Evolutionary conservation across 2,797 vertebrate species (phyloP).

Genomic region (Phrynocephalus forsythii): DNA sequence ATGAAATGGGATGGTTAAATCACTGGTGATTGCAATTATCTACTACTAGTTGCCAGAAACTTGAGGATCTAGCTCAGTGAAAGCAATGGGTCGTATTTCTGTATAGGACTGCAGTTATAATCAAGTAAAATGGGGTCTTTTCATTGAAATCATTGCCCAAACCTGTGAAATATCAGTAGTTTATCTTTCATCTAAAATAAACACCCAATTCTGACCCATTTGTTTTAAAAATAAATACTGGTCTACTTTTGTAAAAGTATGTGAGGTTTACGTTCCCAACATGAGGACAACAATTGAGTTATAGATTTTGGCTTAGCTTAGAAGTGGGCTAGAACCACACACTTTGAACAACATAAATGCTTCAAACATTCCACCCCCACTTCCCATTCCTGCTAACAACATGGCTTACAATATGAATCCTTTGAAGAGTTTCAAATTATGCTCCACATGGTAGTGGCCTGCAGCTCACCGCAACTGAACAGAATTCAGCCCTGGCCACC

Average conservation of each 20-base stretch:
- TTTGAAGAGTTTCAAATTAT: constrained; percentile 41
- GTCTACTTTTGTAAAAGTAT: constrained; percentile 61
- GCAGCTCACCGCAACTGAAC: constrained; percentile 2
- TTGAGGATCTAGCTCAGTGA: not conserved
- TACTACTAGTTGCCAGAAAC: not conserved
- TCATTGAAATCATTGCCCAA: constrained; percentile 48
- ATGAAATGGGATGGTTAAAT: constrained; percentile 60
- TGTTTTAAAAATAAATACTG: constrained; percentile 52
- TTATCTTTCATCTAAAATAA: constrained; percentile 46
- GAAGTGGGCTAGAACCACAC: constrained; percentile 31
- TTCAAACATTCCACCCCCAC: not conserved
- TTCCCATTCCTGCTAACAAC: not conserved
- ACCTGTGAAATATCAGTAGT: constrained; percentile 49
- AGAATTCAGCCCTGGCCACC: not conserved
- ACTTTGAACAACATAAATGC: constrained; percentile 14
- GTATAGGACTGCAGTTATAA: not conserved
- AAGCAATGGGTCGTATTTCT: not conserved
- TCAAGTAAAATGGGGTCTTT: constrained; percentile 48
- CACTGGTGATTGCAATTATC: constrained; percentile 32
- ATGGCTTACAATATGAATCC: constrained; percentile 30
- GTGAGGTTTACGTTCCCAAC: not conserved
- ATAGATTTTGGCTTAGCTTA: constrained; percentile 29
- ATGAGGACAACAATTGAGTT: constrained; percentile 10
- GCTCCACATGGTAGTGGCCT: constrained; percentile 25
- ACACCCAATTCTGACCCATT: constrained; percentile 54